phyloP scores from a whole-genome alignment of 2,888 invertebrate genomes.

The Exocentrus adspersus region DNA sequence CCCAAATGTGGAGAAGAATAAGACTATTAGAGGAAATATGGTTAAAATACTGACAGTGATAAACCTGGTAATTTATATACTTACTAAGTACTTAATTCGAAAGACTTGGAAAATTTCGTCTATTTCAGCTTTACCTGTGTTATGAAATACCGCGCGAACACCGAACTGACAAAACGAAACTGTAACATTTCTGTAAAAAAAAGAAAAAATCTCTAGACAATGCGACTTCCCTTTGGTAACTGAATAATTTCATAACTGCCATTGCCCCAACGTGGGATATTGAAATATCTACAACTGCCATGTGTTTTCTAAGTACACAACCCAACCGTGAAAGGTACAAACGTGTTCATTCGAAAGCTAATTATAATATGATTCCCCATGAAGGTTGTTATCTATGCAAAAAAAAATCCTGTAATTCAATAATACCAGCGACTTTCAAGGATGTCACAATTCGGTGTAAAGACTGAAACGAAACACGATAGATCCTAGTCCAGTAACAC shows the following conservation, averaged over 20 bases:
- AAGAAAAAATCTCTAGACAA: not conserved
- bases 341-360: slow-evolving; percentile 38
- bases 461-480: slow-evolving; percentile 13
- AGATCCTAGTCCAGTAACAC: slow-evolving; percentile 10
- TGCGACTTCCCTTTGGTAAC: not conserved
- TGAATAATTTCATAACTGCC: slow-evolving; percentile 10
- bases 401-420: slow-evolving; percentile 34
- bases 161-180: no score
- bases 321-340: slow-evolving; percentile 41
- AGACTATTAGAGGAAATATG: no score
- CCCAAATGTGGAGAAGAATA: no score
- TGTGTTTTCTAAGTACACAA: slow-evolving; percentile 20
- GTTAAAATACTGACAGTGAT: no score
- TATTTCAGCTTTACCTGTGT: not conserved
- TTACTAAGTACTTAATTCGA: not conserved
- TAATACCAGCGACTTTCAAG: slow-evolving; percentile 29
- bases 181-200: slow-evolving; percentile 3
- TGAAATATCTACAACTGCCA: slow-evolving; percentile 17
- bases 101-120: no score
- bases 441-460: slow-evolving; percentile 28
- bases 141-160: no score
- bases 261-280: slow-evolving; percentile 1
- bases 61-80: no score
- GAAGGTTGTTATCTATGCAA: slow-evolving; percentile 38
- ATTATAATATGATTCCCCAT: slow-evolving; percentile 44